Conservation (phyloP, 2,113 vertebrate species). For the Sterrhoptilus dennistouni region DNA sequence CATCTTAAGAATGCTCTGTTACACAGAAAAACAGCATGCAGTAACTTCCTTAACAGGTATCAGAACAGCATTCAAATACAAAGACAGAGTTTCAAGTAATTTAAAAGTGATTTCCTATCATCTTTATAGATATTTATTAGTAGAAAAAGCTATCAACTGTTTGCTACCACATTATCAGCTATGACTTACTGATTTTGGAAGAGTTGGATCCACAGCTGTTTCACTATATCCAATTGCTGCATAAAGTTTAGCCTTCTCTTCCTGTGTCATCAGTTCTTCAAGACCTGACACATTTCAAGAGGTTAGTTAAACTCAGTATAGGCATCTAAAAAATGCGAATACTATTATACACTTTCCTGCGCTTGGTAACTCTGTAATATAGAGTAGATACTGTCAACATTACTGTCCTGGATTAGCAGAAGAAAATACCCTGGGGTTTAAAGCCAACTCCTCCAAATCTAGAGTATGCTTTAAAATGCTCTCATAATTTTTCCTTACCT, state of each 20-base stretch:
- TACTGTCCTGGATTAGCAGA: neutral
- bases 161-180: neutral
- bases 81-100: neutral
- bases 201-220: conserved; percentile 87
- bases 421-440: neutral
- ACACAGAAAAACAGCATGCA: neutral
- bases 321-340: neutral
- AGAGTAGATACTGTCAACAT: neutral
- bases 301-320: neutral
- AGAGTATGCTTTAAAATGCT: neutral
- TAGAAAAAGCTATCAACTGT: neutral
- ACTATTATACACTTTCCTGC: neutral
- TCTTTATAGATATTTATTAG: neutral
- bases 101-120: neutral
- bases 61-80: neutral
- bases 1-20: neutral
- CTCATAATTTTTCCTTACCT: neutral
- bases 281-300: conserved; percentile 77
- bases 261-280: conserved; percentile 86
- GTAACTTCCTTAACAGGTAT: neutral
- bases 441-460: neutral
- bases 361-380: neutral
- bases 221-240: conserved; percentile 98
- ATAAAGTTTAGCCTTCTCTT: conserved; percentile 93
- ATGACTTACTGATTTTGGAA: conserved; percentile 90